Evolutionary conservation across 2,888 invertebrate species (phyloP).

Genomic region (Hybos culiciformis): DNA sequence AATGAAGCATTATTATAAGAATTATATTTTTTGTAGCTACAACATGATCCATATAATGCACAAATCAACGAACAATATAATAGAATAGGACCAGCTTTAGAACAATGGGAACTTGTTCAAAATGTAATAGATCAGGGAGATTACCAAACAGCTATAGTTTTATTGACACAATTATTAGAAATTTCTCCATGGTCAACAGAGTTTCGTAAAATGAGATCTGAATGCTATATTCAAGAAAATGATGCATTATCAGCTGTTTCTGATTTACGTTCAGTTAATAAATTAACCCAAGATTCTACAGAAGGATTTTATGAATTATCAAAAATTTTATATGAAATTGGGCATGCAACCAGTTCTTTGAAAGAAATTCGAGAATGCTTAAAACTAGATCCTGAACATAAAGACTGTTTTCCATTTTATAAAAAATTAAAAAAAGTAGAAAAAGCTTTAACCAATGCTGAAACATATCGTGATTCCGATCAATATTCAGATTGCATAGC

Average conservation of each 20-base stretch:
- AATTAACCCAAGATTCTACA: constrained; percentile 84
- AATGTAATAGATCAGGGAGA: constrained; percentile 45
- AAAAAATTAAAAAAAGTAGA: constrained; percentile 91
- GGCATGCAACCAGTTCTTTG: constrained; percentile 81
- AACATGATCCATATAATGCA: constrained; percentile 58
- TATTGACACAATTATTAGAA: constrained; percentile 56
- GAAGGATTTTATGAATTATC: constrained; percentile 57
- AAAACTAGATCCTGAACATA: constrained; percentile 94
- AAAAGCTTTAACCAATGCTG: constrained; percentile 56
- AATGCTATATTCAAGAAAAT: constrained; percentile 63
- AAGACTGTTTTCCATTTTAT: constrained; percentile 89
- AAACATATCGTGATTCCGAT: constrained; percentile 44
- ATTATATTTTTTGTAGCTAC: constrained; percentile 37
- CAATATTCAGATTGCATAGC: constrained; percentile 55
- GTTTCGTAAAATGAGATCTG: constrained; percentile 72
- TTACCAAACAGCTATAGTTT: constrained; percentile 44
- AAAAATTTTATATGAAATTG: constrained; percentile 72
- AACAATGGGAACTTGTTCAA: constrained; percentile 50
- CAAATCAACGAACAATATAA: constrained; percentile 60
- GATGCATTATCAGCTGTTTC: constrained; percentile 77
- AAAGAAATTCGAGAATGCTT: constrained; percentile 93
- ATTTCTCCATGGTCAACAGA: constrained; percentile 79
- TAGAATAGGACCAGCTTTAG: constrained; percentile 48
- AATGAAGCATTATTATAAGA: background rate
- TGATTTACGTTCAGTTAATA: constrained; percentile 81